Evolutionary conservation across 2,797 vertebrate genomes (phyloP), one percentile per base, ranked within the genome.

Genomic region (Gymnodraco acuticeps): DNA sequence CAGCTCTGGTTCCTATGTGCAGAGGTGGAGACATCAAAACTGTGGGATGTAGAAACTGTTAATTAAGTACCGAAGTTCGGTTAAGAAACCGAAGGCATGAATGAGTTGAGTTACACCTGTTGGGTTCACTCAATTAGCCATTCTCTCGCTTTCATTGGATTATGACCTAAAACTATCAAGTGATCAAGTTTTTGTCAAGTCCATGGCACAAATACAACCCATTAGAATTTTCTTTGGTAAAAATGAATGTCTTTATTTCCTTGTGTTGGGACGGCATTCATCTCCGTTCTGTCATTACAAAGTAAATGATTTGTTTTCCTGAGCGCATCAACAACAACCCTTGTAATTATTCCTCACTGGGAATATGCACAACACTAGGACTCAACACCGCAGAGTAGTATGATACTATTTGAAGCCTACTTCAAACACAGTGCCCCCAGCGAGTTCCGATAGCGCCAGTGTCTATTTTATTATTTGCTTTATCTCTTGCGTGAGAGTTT

Each of bases 371-470:
- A 89, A 84, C 80, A 77, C 79, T 78, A 62, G 83, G 84, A 84
- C 83, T 84, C 79, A 70, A 78, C 74, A 23, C 82, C 52, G 83
- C 67, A 87, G 87, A 90, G 88, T 86, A 87, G 87, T 82, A 89
- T 92, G 91, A 93, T 92, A 92, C 92, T 89, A 93, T 95, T 91
- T 94, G 91, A 94, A 94, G 92, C 91, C 83, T 89, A 93, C 90
- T 94, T 95, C 91, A 93, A 88, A 93, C 86, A 85, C 86, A 79
- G 88, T 91, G 87, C 87, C 89, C 92, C 89, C 81, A 87, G 93
- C 74, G 87, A 93, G 91, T 93, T 92, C 86, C 69, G 82, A 89
- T 87, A 90, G 89, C 89, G 78, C 86, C 89, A 77, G 87, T 88
- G 87, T 90, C 84, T 86, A 84, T 90, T 92, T 92, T 92, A 89